Evolutionary conservation across 2,113 vertebrate species (phyloP).

Genomic region (Halichoeres trimaculatus): DNA sequence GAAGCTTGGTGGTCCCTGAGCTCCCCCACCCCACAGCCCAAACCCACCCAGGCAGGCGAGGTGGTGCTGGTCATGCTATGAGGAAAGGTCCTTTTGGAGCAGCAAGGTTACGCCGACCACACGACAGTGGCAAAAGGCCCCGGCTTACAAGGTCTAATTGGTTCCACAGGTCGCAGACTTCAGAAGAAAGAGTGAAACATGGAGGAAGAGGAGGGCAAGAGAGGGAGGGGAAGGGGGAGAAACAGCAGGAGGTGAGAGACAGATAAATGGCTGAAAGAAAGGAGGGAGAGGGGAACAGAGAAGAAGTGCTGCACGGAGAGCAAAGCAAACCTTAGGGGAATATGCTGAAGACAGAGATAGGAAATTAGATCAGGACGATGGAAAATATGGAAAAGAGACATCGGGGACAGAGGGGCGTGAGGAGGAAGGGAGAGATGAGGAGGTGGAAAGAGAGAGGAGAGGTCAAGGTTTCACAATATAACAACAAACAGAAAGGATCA

Average conservation of each 20-base stretch:
- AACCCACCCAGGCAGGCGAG: conserved; percentile 75
- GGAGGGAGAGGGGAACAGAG: conserved; percentile 19
- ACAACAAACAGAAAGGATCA: background rate
- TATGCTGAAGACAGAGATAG: conserved; percentile 21
- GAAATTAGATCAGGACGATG: conserved; percentile 40
- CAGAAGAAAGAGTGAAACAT: conserved; percentile 45
- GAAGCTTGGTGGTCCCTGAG: conserved; percentile 72
- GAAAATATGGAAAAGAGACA: conserved; percentile 41
- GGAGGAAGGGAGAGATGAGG: conserved; percentile 27
- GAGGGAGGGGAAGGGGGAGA: background rate
- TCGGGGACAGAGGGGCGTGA: background rate
- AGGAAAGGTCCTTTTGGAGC: conserved; percentile 68
- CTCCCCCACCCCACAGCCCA: conserved; percentile 35
- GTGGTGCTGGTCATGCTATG: conserved; percentile 62
- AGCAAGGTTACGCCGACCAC: conserved; percentile 75
- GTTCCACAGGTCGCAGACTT: conserved; percentile 81
- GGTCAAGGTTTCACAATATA: conserved; percentile 61
- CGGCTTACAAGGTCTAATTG: conserved; percentile 76
- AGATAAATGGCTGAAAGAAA: conserved; percentile 48
- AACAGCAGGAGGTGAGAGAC: conserved; percentile 50
- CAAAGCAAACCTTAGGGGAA: background rate
- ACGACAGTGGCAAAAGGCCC: conserved; percentile 73
- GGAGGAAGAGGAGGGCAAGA: background rate
- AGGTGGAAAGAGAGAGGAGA: conserved; percentile 29
- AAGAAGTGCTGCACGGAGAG: conserved; percentile 17